phyloP scores from a whole-genome alignment of 2,113 vertebrate genomes.

The Struthio camelus region DNA sequence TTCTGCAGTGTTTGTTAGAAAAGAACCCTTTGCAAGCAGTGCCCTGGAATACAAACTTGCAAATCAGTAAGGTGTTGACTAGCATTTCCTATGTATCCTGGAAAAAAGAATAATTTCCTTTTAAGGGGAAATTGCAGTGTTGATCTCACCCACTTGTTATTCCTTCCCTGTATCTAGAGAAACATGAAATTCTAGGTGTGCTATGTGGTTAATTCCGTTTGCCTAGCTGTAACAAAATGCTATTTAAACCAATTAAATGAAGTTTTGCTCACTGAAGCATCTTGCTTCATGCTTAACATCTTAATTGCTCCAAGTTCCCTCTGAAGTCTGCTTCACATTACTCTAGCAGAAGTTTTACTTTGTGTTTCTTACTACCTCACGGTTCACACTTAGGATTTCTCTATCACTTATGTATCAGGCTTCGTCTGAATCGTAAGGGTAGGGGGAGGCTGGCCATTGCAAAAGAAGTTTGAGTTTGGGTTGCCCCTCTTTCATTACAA shows the following conservation, averaged over 20 bases:
- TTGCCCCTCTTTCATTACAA: neutral
- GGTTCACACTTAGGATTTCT: neutral
- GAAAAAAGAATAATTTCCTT: neutral
- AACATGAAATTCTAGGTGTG: neutral
- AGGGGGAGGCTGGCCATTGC: neutral
- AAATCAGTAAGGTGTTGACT: neutral
- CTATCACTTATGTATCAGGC: neutral
- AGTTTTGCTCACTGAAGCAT: neutral
- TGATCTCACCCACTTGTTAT: neutral
- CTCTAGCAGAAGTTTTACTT: neutral
- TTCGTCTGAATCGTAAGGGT: neutral
- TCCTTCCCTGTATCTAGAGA: neutral
- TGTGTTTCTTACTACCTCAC: neutral
- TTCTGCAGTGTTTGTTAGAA: neutral
- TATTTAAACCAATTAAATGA: neutral
- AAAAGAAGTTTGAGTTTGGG: neutral
- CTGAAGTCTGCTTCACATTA: neutral
- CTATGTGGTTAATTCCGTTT: neutral
- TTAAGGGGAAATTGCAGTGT: neutral
- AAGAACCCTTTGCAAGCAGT: neutral
- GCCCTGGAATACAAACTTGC: neutral
- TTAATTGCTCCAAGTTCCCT: neutral
- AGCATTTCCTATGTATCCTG: neutral
- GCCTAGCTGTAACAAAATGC: neutral
- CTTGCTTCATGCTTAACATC: neutral